Evolutionary conservation across 2,888 invertebrate genomes (phyloP), one percentile per base, ranked within the genome.

Genomic region (Epirrita christyi): DNA sequence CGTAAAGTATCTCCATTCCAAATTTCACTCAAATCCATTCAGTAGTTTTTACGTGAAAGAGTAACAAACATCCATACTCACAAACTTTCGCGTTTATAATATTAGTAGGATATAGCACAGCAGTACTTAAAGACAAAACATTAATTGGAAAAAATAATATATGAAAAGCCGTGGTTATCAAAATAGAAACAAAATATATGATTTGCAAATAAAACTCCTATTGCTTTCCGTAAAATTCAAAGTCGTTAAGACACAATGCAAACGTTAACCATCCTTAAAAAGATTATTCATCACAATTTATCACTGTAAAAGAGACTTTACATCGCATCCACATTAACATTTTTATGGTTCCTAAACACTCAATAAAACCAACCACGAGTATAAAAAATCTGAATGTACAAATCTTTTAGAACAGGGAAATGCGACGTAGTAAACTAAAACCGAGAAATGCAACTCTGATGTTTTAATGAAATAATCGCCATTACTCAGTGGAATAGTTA

Each of bases 341-440:
- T 87, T 90, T 91, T 88, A 90, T 85, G 88, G 82, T 80, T 80
- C 79, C 78, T 88, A 84, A 88, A 86, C 84, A 85, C 80, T 82
- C 81, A 81, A 86, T 86, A 84, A 88, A 86, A 78, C 73, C 80
- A 64, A 79, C 83, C 81, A 75, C 81, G 75, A 78, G 73, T 78
- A 79, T 81, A 85, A 85, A 86, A 78, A 71, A 76, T 72, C 73
- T 71, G 78, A 80, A 79, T 59, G 77, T 80, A 76, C 81, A 81
- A 88, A 87, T 87, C 84, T 85, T 79, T 76, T 74, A 72, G 76
- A 80, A 78, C 77, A 72, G 67, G 78, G 78, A 79, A 75, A 48
- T 14, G 34, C 21, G 13, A 7, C 47, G 27, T 37, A 40, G 51
- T 54, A 46, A 49, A 49, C 21, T 9, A 8, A 38, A 37, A 42